Conservation (phyloP, 2,113 vertebrate species). For the Mungos mungo region DNA sequence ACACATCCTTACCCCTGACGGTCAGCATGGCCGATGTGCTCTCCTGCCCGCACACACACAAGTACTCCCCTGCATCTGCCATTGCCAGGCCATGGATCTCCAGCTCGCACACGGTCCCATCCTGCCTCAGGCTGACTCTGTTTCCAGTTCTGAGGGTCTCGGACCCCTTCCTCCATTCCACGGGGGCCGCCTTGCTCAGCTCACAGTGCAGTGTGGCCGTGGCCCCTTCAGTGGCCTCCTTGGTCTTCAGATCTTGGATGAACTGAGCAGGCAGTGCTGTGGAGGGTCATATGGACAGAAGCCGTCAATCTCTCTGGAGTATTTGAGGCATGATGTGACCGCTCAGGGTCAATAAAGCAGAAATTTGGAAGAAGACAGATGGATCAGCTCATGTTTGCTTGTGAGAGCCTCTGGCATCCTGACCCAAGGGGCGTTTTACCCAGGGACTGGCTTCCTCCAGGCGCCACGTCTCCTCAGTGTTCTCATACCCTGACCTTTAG, state of each 20-base stretch:
- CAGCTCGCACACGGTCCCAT: conserved; percentile 81
- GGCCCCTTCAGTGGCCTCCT: conserved; percentile 75
- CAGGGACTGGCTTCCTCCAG: neutral
- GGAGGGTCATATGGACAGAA: conserved; percentile 26
- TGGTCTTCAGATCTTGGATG: conserved; percentile 75
- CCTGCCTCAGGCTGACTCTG: conserved; percentile 87
- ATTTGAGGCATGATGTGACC: conserved; percentile 51
- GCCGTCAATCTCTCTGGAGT: conserved; percentile 39
- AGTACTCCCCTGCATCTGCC: conserved; percentile 86
- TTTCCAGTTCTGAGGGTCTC: conserved; percentile 73
- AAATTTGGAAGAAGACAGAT: neutral
- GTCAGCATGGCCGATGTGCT: conserved; percentile 85
- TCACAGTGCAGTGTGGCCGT: conserved; percentile 83
- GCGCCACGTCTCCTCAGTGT: neutral
- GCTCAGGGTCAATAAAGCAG: conserved; percentile 71
- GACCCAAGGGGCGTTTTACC: neutral
- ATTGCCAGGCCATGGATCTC: conserved; percentile 82
- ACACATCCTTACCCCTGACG: conserved; percentile 46
- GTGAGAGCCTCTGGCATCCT: neutral
- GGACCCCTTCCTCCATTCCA: conserved; percentile 83
- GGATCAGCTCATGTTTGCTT: fast-evolving
- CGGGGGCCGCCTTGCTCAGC: conserved; percentile 74
- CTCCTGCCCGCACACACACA: conserved; percentile 84
- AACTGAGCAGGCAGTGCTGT: conserved; percentile 88
- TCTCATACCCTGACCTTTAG: neutral